These are phyloP conservation scores for Crepidodera aurea DNA, from an alignment of 2,888 invertebrate genomes.

Conservation along the genomic window DNA sequence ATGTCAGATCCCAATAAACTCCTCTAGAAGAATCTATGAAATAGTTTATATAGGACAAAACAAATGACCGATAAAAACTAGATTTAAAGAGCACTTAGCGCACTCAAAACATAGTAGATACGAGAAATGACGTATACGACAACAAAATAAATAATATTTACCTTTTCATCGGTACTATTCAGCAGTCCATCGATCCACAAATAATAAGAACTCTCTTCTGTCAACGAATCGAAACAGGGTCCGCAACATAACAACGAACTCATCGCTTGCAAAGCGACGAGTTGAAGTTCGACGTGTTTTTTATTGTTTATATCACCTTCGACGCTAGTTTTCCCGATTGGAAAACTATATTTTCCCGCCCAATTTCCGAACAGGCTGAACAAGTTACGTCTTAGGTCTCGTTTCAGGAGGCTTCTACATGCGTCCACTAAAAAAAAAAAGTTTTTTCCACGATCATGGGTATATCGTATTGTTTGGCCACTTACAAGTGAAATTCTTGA, in stretches of 20 bases:
- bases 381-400: constrained; percentile 85
- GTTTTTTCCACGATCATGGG: too few relatives aligned
- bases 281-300: constrained; percentile 62
- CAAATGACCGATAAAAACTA: too few relatives aligned
- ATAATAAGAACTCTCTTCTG: constrained; percentile 92
- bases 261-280: constrained; percentile 81
- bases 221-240: constrained; percentile 88
- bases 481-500: constrained; percentile 91
- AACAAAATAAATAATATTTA: too few relatives aligned
- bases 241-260: constrained; percentile 96
- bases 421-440: constrained; percentile 78
- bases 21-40: too few relatives aligned
- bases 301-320: constrained; percentile 50
- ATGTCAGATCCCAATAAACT: too few relatives aligned
- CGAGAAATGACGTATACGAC: too few relatives aligned
- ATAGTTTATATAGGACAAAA: too few relatives aligned
- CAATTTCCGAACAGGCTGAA: constrained; percentile 93
- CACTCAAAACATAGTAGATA: too few relatives aligned
- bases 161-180: constrained; percentile 86
- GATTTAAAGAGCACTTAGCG: too few relatives aligned
- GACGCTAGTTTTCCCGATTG: constrained; percentile 61
- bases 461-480: too few relatives aligned
- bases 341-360: constrained; percentile 87
- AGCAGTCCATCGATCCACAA: constrained; percentile 93
- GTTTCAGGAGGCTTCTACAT: constrained; percentile 83